These are phyloP conservation scores for Phyllostomus hastatus DNA, from an alignment of 2,113 vertebrate species.

Conservation along the genomic window DNA sequence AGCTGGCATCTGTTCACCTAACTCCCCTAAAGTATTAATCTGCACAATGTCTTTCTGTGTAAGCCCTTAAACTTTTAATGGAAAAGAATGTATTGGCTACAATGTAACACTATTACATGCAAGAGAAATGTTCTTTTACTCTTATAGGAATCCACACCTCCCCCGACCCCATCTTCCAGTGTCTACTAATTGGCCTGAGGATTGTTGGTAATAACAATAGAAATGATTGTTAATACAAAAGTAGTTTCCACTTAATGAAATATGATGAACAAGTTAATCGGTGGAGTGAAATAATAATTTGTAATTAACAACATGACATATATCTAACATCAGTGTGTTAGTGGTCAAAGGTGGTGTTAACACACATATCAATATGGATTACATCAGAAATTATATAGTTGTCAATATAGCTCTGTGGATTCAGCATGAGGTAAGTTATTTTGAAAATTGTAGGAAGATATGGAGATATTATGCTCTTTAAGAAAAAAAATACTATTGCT, in stretches of 20 bases:
- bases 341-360: not conserved
- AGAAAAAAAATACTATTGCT: not conserved
- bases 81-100: not conserved
- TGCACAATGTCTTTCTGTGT: constrained; percentile 53
- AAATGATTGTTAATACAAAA: not conserved
- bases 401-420: not conserved
- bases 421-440: not conserved
- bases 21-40: not conserved
- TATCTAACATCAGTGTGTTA: not conserved
- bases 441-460: not conserved
- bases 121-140: not conserved
- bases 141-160: not conserved
- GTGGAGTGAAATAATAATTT: not conserved
- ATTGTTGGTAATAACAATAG: not conserved
- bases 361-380: not conserved
- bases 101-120: not conserved
- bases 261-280: not conserved
- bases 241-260: not conserved
- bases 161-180: not conserved
- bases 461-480: not conserved
- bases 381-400: not conserved
- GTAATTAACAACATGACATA: not conserved
- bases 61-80: constrained; percentile 11
- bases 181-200: not conserved
- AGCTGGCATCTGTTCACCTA: constrained; percentile 62